Conservation (phyloP, 2,113 vertebrate genomes). For the Jacana jacana region DNA sequence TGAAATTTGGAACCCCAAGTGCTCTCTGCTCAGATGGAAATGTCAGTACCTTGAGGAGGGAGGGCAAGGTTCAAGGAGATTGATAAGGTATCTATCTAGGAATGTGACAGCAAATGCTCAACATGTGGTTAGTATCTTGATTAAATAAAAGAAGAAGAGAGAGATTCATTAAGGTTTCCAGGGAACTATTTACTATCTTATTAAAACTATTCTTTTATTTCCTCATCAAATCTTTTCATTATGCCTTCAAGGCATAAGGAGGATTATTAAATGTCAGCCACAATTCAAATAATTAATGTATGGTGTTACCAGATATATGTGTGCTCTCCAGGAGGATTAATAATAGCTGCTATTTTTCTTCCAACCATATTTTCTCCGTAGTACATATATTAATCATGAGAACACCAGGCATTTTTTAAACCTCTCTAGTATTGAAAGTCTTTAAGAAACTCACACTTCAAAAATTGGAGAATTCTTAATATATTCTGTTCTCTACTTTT, state of each 20-base stretch:
- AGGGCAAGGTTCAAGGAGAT: background rate
- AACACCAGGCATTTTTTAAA: constrained; percentile 42
- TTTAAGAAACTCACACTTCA: constrained; percentile 49
- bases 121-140: background rate
- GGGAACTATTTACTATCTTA: constrained; percentile 55
- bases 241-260: constrained; percentile 43
- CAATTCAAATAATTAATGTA: constrained; percentile 76
- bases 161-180: constrained; percentile 32
- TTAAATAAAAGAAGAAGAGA: constrained; percentile 5
- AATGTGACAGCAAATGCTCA: background rate
- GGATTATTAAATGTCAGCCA: constrained; percentile 73
- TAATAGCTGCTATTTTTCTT: constrained; percentile 53
- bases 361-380: constrained; percentile 50
- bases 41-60: background rate
- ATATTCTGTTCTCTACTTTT: background rate
- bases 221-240: constrained; percentile 71
- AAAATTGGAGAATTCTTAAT: background rate
- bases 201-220: constrained; percentile 49
- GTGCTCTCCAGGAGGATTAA: constrained; percentile 63
- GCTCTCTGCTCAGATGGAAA: background rate
- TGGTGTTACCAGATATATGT: constrained; percentile 55
- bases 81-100: background rate
- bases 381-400: constrained; percentile 61
- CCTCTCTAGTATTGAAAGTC: constrained; percentile 2
- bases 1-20: background rate